A percentile compares a stretch with the other conserved stretches of the same genome.
Evolutionary conservation across 2,797 vertebrate species (phyloP).

Genomic region (Mus spretus): DNA sequence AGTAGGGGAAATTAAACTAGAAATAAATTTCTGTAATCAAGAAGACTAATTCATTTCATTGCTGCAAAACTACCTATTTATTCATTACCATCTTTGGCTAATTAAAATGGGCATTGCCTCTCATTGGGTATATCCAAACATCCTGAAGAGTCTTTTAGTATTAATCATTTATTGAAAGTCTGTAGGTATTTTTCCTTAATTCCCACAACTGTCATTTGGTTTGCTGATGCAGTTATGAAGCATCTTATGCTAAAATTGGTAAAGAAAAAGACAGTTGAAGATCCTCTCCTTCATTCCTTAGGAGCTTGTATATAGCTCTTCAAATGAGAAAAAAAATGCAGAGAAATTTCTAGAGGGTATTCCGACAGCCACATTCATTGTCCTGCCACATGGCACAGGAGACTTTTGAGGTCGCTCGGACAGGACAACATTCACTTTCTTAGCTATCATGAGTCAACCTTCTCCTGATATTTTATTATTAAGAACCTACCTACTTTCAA

Average conservation of each 20-base stretch:
- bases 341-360: constrained; percentile 47
- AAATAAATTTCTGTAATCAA: neutral
- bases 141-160: neutral
- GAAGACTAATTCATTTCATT: neutral
- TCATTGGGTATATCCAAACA: neutral
- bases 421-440: neutral
- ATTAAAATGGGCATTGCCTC: neutral
- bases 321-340: constrained; percentile 41
- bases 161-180: constrained; percentile 18
- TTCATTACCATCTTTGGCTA: neutral
- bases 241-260: constrained; percentile 17
- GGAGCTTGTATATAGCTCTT: constrained; percentile 53
- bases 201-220: constrained; percentile 54
- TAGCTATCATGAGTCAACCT: neutral
- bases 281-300: constrained; percentile 23
- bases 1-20: neutral
- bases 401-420: neutral
- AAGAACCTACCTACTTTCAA: constrained; percentile 40
- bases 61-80: neutral
- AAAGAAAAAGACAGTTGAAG: constrained; percentile 49
- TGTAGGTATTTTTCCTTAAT: neutral
- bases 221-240: constrained; percentile 64
- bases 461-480: neutral
- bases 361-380: neutral
- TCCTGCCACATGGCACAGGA: neutral